phyloP scores from a whole-genome alignment of 2,113 vertebrate species.

The Mastomys coucha region DNA sequence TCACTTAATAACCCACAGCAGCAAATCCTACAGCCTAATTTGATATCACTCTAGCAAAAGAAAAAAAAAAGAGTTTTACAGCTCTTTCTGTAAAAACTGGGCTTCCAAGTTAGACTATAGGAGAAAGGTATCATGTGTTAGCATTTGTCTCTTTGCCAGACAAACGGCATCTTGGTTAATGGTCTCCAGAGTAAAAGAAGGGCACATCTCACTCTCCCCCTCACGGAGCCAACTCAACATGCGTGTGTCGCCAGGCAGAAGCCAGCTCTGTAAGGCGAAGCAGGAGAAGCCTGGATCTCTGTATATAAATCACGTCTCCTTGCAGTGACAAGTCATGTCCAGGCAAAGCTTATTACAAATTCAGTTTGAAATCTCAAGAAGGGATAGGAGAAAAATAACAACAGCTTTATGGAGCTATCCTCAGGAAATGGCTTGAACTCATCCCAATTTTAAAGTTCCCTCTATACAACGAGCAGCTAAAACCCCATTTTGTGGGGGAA shows the following conservation, averaged over 20 bases:
- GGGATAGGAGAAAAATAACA: slow-evolving; percentile 55
- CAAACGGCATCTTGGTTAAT: slow-evolving; percentile 50
- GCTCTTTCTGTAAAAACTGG: slow-evolving; percentile 59
- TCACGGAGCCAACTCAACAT: background rate
- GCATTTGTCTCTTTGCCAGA: slow-evolving; percentile 33
- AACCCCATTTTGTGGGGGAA: slow-evolving; percentile 72
- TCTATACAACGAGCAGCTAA: slow-evolving; percentile 55
- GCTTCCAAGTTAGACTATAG: slow-evolving; percentile 14
- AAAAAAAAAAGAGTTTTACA: slow-evolving; percentile 16
- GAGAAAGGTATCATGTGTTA: background rate
- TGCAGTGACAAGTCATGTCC: slow-evolving; percentile 14
- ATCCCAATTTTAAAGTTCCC: slow-evolving; percentile 66
- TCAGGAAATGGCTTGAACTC: slow-evolving; percentile 37
- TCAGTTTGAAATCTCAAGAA: slow-evolving; percentile 65
- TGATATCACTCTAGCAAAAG: slow-evolving; percentile 4
- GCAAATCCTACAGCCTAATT: slow-evolving; percentile 75
- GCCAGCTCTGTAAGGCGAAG: background rate
- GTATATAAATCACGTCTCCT: slow-evolving; percentile 66
- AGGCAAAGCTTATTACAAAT: slow-evolving; percentile 70
- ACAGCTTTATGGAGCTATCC: slow-evolving; percentile 60
- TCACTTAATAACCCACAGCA: slow-evolving; percentile 71
- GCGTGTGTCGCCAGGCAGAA: background rate
- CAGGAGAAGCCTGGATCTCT: slow-evolving; percentile 39
- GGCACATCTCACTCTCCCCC: background rate
- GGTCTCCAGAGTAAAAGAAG: background rate